Percentiles rank a stretch among this genome's conserved stretches.
phyloP scores from a whole-genome alignment of 1,140 invertebrate genomes.

The Pseudachorutes palmiensis region DNA sequence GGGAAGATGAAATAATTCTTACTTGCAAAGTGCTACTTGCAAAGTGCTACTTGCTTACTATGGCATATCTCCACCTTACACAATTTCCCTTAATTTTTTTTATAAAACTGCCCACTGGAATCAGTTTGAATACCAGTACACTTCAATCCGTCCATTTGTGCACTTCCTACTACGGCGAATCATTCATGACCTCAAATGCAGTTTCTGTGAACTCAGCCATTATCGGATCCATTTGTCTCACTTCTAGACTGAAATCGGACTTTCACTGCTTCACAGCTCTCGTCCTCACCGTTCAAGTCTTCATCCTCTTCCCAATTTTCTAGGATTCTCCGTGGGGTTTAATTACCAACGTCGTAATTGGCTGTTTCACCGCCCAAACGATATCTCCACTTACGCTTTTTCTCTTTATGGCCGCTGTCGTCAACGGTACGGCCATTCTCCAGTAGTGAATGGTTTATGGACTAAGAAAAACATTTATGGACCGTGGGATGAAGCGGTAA shows the following conservation, averaged over 20 bases:
- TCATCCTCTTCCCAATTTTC: conserved; percentile 73
- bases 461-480: conserved; percentile 28
- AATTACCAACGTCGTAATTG: conserved; percentile 41
- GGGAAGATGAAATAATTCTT: too few relatives aligned
- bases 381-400: conserved; percentile 20
- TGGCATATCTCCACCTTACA: too few relatives aligned
- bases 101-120: too few relatives aligned
- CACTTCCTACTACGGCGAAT: conserved; percentile 84
- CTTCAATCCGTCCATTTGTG: conserved; percentile 77
- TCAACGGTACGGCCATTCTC: conserved; percentile 7
- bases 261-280: conserved; percentile 81
- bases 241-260: conserved; percentile 74
- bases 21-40: too few relatives aligned
- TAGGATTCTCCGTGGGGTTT: conserved; percentile 43
- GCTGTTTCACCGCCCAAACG: conserved; percentile 25
- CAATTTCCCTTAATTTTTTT: too few relatives aligned
- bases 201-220: conserved; percentile 79
- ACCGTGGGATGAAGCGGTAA: conserved; percentile 34
- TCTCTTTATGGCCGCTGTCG: conserved; percentile 11
- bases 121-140: conserved; percentile 95
- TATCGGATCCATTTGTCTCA: conserved; percentile 86
- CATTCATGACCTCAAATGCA: conserved; percentile 69
- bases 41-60: too few relatives aligned
- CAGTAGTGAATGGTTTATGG: conserved; percentile 16
- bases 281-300: conserved; percentile 73